Conservation (phyloP, 2,797 vertebrate genomes). For the Leptoclinus maculatus region DNA sequence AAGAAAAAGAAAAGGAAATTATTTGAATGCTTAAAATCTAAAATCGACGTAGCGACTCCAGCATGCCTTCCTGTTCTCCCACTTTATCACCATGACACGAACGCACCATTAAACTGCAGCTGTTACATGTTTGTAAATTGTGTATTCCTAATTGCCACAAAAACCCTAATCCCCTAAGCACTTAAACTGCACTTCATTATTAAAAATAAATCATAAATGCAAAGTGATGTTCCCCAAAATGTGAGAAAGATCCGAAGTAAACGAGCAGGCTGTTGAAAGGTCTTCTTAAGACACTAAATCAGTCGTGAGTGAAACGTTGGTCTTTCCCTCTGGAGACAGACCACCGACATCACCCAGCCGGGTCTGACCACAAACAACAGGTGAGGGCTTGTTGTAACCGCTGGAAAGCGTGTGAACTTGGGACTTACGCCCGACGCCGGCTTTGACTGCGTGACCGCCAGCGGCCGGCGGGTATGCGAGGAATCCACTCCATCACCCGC, state of each 20-base stretch:
- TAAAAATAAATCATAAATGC: no score
- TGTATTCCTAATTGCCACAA: no score
- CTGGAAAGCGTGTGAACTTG: conserved; percentile 72
- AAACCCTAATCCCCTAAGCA: no score
- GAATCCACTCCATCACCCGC: conserved; percentile 73
- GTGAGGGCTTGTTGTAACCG: conserved; percentile 66
- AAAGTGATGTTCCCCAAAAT: not conserved
- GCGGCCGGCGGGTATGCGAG: conserved; percentile 55
- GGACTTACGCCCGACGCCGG: conserved; percentile 34
- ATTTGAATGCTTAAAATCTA: not conserved
- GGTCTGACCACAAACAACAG: conserved; percentile 64
- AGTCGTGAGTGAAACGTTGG: not conserved
- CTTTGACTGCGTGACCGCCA: conserved; percentile 54
- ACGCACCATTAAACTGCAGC: not conserved
- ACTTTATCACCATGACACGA: not conserved
- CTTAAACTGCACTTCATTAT: not conserved
- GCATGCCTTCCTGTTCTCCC: not conserved
- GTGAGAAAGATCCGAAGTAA: not conserved
- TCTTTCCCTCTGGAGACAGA: conserved; percentile 15
- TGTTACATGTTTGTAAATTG: not conserved
- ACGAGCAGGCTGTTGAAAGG: not conserved
- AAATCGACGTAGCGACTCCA: not conserved
- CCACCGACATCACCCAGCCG: conserved; percentile 35
- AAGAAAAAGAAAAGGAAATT: not conserved
- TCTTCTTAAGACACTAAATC: not conserved